A percentile compares a stretch with the other conserved stretches of the same genome.
Conservation (phyloP, 2,113 vertebrate genomes). For the Spermophilus dauricus region DNA sequence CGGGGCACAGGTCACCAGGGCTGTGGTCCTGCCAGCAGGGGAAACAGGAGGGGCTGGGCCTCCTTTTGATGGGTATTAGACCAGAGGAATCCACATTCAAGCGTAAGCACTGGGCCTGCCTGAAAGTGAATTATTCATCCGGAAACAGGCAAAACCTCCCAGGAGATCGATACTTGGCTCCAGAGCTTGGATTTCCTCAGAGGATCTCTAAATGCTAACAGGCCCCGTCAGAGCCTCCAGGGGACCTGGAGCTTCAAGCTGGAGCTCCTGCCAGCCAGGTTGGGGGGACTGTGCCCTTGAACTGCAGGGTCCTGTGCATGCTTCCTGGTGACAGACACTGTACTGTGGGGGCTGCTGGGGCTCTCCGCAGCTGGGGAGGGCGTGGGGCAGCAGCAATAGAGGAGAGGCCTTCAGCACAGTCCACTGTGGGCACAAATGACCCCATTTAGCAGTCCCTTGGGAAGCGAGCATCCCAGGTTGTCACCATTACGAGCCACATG, state of each 20-base stretch:
- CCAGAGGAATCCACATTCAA: not conserved
- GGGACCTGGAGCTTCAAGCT: not conserved
- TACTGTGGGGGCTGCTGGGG: rapidly evolving
- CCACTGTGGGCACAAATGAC: no score
- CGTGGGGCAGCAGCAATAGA: rapidly evolving
- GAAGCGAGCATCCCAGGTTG: no score
- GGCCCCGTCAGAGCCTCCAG: not conserved
- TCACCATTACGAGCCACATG: no score
- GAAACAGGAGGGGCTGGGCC: no score
- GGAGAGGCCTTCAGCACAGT: no score
- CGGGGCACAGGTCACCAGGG: no score
- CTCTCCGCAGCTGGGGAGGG: not conserved
- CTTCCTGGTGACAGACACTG: not conserved
- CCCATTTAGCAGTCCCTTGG: not conserved
- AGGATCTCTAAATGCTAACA: not conserved
- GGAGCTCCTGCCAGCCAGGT: not conserved
- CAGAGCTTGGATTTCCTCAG: not conserved
- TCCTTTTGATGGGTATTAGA: no score
- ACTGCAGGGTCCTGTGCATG: not conserved
- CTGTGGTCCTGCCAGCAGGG: no score
- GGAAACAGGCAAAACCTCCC: not conserved
- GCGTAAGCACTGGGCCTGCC: not conserved
- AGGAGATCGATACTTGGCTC: not conserved
- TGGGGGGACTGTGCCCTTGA: rapidly evolving
- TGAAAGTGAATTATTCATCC: not conserved